These are phyloP conservation scores for Pangasianodon gigas DNA, from an alignment of 2,113 vertebrate genomes.

Conservation along the genomic window DNA sequence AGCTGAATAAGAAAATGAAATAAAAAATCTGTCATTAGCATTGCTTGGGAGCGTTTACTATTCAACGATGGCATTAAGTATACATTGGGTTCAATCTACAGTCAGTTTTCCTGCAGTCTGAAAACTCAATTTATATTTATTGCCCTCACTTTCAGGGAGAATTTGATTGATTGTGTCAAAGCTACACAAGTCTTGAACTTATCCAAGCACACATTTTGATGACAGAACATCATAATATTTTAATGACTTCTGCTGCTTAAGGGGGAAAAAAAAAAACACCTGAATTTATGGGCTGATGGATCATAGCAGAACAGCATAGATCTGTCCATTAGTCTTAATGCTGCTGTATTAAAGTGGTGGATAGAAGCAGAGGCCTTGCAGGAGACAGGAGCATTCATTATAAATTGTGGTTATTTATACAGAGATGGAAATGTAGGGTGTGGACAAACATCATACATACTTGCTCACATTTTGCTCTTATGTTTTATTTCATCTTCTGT, in stretches of 20 bases:
- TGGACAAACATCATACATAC: not conserved
- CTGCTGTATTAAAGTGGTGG: slow-evolving; percentile 16
- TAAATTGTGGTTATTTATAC: not conserved
- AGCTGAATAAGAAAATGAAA: not conserved
- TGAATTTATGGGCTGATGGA: slow-evolving; percentile 35
- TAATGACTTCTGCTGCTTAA: slow-evolving; percentile 1
- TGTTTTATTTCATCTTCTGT: not conserved
- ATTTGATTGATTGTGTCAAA: not conserved
- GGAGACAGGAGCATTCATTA: not conserved
- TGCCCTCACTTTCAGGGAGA: not conserved
- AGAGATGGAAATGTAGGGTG: slow-evolving; percentile 31
- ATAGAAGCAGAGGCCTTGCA: not conserved
- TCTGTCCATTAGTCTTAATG: slow-evolving; percentile 12
- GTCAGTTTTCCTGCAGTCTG: not conserved
- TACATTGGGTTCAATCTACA: not conserved
- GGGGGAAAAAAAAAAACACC: not conserved
- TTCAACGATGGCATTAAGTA: not conserved
- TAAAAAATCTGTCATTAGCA: not conserved
- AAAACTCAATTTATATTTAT: not conserved
- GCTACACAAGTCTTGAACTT: slow-evolving; percentile 10
- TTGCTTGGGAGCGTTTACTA: not conserved
- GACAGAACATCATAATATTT: slow-evolving; percentile 28
- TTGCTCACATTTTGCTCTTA: not conserved
- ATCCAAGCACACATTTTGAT: slow-evolving; percentile 14
- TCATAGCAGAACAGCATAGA: not conserved